Base-by-base conservation (phyloP, 2,113 vertebrate genomes). In the Bungarus multicinctus region DNA sequence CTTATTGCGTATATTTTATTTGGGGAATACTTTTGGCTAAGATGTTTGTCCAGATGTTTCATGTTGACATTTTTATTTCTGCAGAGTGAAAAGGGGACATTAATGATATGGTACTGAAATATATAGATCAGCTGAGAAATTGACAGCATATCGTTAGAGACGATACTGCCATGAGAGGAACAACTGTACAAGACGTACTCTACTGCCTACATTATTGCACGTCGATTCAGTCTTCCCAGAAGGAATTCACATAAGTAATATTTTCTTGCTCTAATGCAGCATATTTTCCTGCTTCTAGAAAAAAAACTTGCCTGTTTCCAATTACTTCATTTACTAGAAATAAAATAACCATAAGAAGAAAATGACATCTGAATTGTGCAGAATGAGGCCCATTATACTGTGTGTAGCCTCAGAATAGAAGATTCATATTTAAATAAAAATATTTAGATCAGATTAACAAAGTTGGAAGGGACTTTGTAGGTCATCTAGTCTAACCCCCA, bases 21-120 rank as follows among this genome's bases (percentile, higher is more conserved):
- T 88, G 93, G 93, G 94, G 93, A 94, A 90, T 90, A 5, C 3
- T 23, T 20, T 50, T 95, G 60, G 93, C 81, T 0, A 47, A 95
- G 81, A 50, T 1, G 12, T 34, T 2, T 6, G 91, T 91, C 94
- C 96, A 95, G 96, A 95, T 96, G 97, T 94, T 94, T 95, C 89
- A 18, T 20, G 94, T 87, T 69, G 94, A n/a, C 50, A 88, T 91
- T 86, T 0, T 39, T 1, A 7, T 81, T 96, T 93, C 74, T 87
- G 64, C 16, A 85, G 58, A 5, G 94, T 0, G 0, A 92, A 81
- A 93, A 57, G 25, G 8, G 88, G 88, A 87, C 47, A 90, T 92
- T n/a, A 12, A 91, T 23, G 60, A 93, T 94, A 89, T 90, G 53
- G 88, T 14, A 85, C 91, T 39, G 0, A 2, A 55, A 94, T 6